Base-by-base conservation (phyloP, 2,888 invertebrate genomes). In the Tetragonisca angustula region DNA sequence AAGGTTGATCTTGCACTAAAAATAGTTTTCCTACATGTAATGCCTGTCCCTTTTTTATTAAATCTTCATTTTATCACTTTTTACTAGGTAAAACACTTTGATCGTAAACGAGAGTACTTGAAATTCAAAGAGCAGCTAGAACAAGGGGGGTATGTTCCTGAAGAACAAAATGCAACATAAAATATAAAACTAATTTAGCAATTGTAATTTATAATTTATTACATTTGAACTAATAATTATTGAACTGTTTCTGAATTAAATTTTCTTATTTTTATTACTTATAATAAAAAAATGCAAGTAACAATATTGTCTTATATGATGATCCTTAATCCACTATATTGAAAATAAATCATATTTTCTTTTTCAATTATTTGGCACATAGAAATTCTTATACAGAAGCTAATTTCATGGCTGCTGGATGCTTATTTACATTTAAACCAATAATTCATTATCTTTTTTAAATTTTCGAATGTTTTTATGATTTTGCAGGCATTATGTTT, bases 101-200 rank as follows among this genome's bases (percentile, higher is more conserved):
- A 98, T 95, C 96, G 98, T 91, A 98, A 98, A 95, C 95, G 98
- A 92, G 97, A 97, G 90, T 99, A 98, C 95, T 96, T 98, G 92
- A 96, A 97, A 92, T 99, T 97, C 95, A 98, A 98, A 95, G 97
- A 97, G 91, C 97, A 97, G 95, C 97, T 99, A 94, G 97, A 98
- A 92, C 96, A 97, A 92, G 97, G 97, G 91, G 98, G 98, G 95
- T 98, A 96, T 95, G 98, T 98, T 94, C 98, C 98, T 67, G 95
- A 97, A 88, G 85, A 93, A 93, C 69, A 68, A 86, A 87, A 79
- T 80, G 32, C 78, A 84, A 76, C 59, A 71, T 84, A 77, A 83
- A 56, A 87, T 70, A 79, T 75, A 69, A 64, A 69, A 75, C 87
- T 90, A 89, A 90, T 88, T 68, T 85, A 83, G 79, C 61, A 65